phyloP scores from a whole-genome alignment of 2,113 vertebrate species.

The Xiphophorus maculatus region DNA sequence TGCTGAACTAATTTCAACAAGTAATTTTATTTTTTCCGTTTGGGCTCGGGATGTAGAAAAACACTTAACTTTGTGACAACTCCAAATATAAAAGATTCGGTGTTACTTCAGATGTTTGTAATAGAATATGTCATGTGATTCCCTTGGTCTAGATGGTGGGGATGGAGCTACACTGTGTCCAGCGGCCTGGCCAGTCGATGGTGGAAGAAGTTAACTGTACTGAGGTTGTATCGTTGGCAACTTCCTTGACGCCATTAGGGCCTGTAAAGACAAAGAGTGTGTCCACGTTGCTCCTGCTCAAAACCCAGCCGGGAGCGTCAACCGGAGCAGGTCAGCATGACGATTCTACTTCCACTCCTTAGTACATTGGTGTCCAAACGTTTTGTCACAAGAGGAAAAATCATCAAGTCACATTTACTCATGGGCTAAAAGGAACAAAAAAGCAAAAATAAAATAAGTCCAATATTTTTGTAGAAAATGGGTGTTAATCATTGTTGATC shows the following conservation, averaged over 20 bases:
- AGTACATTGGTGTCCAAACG: background rate
- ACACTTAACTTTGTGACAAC: background rate
- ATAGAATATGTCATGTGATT: background rate
- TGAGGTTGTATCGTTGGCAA: constrained; percentile 67
- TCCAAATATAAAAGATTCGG: background rate
- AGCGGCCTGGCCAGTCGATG: constrained; percentile 59
- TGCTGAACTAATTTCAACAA: background rate
- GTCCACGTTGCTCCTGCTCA: constrained; percentile 73
- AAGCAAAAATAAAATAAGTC: no score
- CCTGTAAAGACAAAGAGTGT: constrained; percentile 68
- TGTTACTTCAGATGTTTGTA: background rate
- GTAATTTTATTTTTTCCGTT: background rate
- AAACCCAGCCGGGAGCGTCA: constrained; percentile 66
- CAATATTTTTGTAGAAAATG: no score
- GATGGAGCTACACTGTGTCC: constrained; percentile 72
- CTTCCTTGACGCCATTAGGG: constrained; percentile 42
- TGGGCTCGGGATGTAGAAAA: background rate
- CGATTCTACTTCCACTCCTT: background rate
- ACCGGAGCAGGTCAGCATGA: constrained; percentile 58
- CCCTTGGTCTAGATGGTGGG: constrained; percentile 60
- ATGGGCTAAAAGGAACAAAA: no score
- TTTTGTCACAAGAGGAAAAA: no score
- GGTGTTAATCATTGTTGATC: no score
- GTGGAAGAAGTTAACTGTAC: constrained; percentile 82
- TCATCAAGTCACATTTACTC: no score